These are phyloP conservation scores for Ophiothrix spiculata DNA, from an alignment of 35 echinoderm and acorn worm species.

Conservation along the genomic window DNA sequence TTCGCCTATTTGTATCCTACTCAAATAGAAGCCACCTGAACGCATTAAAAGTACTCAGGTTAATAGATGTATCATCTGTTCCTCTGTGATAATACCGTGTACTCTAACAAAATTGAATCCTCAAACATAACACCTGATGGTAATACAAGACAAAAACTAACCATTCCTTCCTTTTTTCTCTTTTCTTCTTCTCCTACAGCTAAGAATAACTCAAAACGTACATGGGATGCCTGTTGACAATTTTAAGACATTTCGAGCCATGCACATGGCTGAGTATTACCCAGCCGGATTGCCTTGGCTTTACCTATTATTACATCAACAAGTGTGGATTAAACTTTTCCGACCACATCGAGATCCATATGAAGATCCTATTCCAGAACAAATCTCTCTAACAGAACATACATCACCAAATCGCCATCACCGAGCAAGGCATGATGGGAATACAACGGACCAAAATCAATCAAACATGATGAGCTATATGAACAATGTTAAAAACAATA, in stretches of 20 bases:
- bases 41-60: too few relatives aligned
- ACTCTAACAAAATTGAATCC: too few relatives aligned
- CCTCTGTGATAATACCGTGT: too few relatives aligned
- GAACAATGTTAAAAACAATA: background rate
- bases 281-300: slow-evolving; percentile 65
- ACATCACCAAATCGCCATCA: background rate
- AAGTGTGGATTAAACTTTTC: slow-evolving; percentile 38
- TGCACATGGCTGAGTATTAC: slow-evolving; percentile 76
- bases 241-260: slow-evolving; percentile 56
- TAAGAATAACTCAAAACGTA: slow-evolving; percentile 78
- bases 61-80: too few relatives aligned
- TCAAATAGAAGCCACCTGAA: too few relatives aligned
- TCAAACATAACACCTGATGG: too few relatives aligned
- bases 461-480: background rate
- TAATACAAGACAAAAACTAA: too few relatives aligned
- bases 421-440: too few relatives aligned
- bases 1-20: too few relatives aligned
- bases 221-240: slow-evolving; percentile 48
- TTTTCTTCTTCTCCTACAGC: slow-evolving; percentile 25
- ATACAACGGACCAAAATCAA: background rate
- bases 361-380: background rate
- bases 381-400: too few relatives aligned
- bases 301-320: slow-evolving; percentile 73
- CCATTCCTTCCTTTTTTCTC: too few relatives aligned
- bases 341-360: background rate